These are phyloP conservation scores for Oscheius sp. DNA, from an alignment of 1,140 invertebrate genomes.

Conservation along the genomic window DNA sequence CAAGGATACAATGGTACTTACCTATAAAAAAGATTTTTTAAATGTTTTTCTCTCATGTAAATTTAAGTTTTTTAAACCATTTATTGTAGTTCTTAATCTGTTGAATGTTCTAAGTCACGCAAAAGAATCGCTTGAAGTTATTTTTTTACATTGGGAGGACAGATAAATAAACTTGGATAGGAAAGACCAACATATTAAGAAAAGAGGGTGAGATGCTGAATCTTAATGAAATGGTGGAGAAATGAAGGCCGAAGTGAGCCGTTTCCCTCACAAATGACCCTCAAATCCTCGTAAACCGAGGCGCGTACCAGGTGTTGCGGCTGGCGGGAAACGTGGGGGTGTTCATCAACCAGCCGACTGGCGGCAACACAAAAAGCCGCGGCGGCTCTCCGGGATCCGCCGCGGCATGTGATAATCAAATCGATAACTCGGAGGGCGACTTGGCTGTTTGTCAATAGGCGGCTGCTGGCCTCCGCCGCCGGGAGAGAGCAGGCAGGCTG, in stretches of 20 bases:
- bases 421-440: background rate
- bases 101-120: background rate
- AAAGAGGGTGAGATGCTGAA: background rate
- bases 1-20: background rate
- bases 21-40: background rate
- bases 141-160: background rate
- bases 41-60: background rate
- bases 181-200: background rate
- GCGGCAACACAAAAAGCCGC: too few species aligned
- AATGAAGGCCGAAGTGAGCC: background rate
- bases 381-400: too few species aligned
- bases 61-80: background rate
- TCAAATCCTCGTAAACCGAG: background rate
- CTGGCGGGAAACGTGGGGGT: background rate
- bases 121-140: background rate
- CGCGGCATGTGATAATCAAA: too few species aligned
- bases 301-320: background rate
- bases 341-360: too few species aligned
- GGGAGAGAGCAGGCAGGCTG: background rate
- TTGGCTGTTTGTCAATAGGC: conserved; percentile 2
- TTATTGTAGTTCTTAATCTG: background rate
- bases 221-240: background rate
- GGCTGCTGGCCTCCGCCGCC: background rate
- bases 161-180: background rate
- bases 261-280: background rate